These are phyloP conservation scores for Pycnomerus fuliginosus DNA, from an alignment of 2,888 invertebrate genomes.

Conservation along the genomic window DNA sequence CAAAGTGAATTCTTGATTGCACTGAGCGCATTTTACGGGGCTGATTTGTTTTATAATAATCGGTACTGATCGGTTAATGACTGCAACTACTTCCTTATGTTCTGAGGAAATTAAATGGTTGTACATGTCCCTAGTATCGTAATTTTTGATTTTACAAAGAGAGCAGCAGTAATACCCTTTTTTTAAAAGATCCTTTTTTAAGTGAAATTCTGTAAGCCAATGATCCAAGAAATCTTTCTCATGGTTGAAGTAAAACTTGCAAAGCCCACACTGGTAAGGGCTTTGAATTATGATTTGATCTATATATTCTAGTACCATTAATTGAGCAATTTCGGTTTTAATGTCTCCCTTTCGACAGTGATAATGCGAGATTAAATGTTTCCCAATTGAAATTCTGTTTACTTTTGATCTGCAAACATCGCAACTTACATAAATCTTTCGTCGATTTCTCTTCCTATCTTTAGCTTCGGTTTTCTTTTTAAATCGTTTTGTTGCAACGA, in stretches of 20 bases:
- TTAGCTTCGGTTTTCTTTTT: slow-evolving; percentile 34
- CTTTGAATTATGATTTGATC: slow-evolving; percentile 75
- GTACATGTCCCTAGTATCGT: slow-evolving; percentile 65
- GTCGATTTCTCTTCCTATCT: slow-evolving; percentile 54
- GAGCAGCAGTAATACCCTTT: slow-evolving; percentile 70
- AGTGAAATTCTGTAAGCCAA: slow-evolving; percentile 69
- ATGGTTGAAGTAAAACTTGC: slow-evolving; percentile 82
- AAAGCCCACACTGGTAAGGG: slow-evolving; percentile 83
- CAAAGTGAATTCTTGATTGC: slow-evolving; percentile 68
- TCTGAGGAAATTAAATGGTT: slow-evolving; percentile 65
- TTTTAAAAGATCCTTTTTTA: slow-evolving; percentile 53
- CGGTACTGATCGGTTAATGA: slow-evolving; percentile 78
- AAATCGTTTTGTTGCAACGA: slow-evolving; percentile 28
- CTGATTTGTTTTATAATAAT: slow-evolving; percentile 71
- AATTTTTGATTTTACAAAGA: slow-evolving; percentile 70
- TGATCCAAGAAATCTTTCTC: slow-evolving; percentile 69
- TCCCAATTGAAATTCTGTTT: slow-evolving; percentile 69
- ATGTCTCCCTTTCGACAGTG: slow-evolving; percentile 75
- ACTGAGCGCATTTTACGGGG: slow-evolving; percentile 65
- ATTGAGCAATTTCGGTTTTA: slow-evolving; percentile 57
- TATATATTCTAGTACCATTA: slow-evolving; percentile 75
- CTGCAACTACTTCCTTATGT: slow-evolving; percentile 72
- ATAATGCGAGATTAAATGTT: slow-evolving; percentile 83
- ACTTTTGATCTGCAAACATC: slow-evolving; percentile 72
- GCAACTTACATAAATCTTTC: slow-evolving; percentile 64